Evolutionary conservation across 2,888 invertebrate genomes (phyloP), one percentile per base, ranked within the genome.

Genomic region (Polydrusus cervinus): DNA sequence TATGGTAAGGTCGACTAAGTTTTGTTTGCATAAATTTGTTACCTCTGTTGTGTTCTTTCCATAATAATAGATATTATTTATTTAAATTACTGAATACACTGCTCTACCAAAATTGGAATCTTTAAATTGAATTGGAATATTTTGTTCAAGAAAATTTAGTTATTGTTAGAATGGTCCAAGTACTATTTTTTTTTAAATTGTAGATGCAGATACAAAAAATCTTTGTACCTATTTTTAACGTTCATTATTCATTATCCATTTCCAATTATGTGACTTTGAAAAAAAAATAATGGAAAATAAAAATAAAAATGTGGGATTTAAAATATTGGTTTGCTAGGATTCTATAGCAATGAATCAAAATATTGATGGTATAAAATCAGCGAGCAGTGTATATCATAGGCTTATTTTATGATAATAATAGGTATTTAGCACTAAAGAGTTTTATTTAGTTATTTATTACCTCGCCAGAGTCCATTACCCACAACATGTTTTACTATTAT

Each of bases 401-500:
- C 13, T 68, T 53, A 55, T 18, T 68, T 20, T 40, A 68, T 40
- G 16, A 40, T 68, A 76, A 71, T 69, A 68, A 68, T 45, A 71
- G 40, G 69, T 64, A 72, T 66, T 72, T 71, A 75, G 43, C 43
- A 53, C 53, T 71, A 70, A 71, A 71, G 20, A 55, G 70, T 71
- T 75, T 69, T 61, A 71, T 69, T 72, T 69, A 55, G 53, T 72
- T 72, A 69, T 76, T 76, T 76, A 68, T 64, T 71, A 57, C 61
- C 65, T 67, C 72, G 76, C 73, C 60, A 69, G 62, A 70, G 70
- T 64, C 76, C 76, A 73, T 76, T 76, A 73, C 73, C 68, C 70
- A 73, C 65, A 69, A 71, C 71, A 76, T 76, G 71, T 76, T 76
- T 55, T 69, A 71, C 60, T 74, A 74, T 74, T 70, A 74, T 74